phyloP scores from a whole-genome alignment of 2,888 invertebrate genomes.

The Microchrysa polita region DNA sequence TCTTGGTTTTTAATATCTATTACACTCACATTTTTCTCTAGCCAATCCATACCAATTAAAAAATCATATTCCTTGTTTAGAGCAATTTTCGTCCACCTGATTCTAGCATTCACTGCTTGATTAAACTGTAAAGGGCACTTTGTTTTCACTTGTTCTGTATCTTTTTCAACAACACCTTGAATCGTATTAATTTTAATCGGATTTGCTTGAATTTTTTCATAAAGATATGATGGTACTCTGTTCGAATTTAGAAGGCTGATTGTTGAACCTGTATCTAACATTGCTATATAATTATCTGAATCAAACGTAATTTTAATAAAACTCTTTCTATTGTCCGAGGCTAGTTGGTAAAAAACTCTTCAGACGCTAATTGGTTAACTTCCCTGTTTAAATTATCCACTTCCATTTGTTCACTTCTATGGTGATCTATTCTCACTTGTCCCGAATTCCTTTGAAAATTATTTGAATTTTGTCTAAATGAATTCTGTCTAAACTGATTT shows the following conservation, averaged over 20 bases:
- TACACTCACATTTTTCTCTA: conserved; percentile 45
- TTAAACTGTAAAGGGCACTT: conserved; percentile 48
- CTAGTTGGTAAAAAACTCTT: conserved; percentile 46
- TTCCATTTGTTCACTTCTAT: background rate
- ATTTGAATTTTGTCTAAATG: too few species aligned
- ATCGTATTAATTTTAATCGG: conserved; percentile 47
- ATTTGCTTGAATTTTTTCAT: conserved; percentile 61
- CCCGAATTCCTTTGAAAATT: too few species aligned
- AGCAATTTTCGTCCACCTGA: conserved; percentile 47
- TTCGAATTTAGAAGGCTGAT: conserved; percentile 46
- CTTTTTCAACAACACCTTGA: conserved; percentile 28
- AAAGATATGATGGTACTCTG: conserved; percentile 24
- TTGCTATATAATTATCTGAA: conserved; percentile 15
- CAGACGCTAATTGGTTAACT: background rate
- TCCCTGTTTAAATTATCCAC: conserved; percentile 21
- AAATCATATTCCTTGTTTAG: conserved; percentile 49
- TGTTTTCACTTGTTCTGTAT: conserved; percentile 48
- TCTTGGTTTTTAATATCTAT: conserved; percentile 47
- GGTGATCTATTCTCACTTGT: background rate
- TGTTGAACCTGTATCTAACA: conserved; percentile 48
- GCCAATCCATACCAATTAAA: conserved; percentile 48
- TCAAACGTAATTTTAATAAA: conserved; percentile 36
- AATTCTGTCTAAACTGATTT: too few species aligned
- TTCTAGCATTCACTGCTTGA: conserved; percentile 48
- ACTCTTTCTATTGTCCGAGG: conserved; percentile 45